Conservation (phyloP, 2,797 vertebrate genomes). For the Gallinago stenura region DNA sequence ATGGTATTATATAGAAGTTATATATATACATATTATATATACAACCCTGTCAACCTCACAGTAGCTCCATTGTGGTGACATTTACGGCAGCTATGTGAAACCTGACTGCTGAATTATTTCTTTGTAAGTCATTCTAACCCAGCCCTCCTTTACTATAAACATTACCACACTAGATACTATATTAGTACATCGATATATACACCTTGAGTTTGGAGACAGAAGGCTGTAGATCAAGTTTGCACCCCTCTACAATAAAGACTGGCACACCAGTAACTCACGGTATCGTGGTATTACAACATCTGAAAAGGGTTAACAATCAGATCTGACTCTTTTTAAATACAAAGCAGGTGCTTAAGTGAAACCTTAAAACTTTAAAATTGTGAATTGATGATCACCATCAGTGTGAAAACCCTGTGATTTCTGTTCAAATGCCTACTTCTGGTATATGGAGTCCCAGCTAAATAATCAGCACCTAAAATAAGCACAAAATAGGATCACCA, state of each 20-base stretch:
- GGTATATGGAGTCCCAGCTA: fast-evolving
- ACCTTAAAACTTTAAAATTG: background rate
- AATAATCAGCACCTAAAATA: background rate
- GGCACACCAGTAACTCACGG: background rate
- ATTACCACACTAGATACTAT: background rate
- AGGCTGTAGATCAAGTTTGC: background rate
- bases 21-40: too few relatives aligned
- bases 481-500: background rate
- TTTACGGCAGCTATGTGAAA: slow-evolving; percentile 11
- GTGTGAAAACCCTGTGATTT: background rate
- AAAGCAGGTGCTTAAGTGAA: background rate
- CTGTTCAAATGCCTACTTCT: background rate
- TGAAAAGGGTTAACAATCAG: background rate
- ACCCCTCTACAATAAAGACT: background rate
- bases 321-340: background rate
- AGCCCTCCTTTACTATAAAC: background rate
- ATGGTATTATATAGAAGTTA: background rate
- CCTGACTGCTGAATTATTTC: background rate
- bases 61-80: background rate
- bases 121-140: background rate
- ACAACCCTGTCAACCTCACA: background rate
- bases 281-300: background rate
- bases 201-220: background rate
- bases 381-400: background rate
- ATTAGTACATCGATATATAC: background rate